Base-by-base conservation (phyloP, 2,113 vertebrate genomes). In the Eurypyga helias region DNA sequence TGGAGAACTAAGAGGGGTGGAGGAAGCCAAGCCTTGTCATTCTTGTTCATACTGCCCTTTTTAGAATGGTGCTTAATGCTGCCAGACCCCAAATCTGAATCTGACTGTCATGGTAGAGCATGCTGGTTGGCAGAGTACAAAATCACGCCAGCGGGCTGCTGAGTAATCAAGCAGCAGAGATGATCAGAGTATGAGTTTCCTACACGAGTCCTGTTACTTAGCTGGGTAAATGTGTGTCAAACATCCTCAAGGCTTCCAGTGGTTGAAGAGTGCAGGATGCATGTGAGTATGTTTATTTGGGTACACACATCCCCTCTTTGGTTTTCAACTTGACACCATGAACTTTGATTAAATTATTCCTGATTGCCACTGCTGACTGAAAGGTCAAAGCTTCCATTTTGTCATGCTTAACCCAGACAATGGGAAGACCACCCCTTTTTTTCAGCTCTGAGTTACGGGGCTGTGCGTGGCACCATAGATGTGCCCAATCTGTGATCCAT, bases 121-220 rank as follows among this genome's bases (percentile, higher is more conserved):
- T 20, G 31, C 16, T 66, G 55, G 31, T 10, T 64, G 36, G 51
- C 61, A 88, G 12, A 55, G 31, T 33, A 67, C 8, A 83, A 55
- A 90, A 83, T 20, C 54, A 33, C 18, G 45, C 49, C 52, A 83
- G 25, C 1, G 3, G 52, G 16, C 38, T 57, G 21, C 54, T 48
- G 49, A 70, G 34, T 24, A 34, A 69, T 20, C 33, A 38, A 13
- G 11, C 13, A 86, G 66, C 1, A 2, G 2, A 3, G 38, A 29
- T 43, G 52, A 54, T 26, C 18, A 17, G 19, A n/a, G 25, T 16
- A 20, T 16, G 25, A 60, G 10, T 83, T 90, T 85, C 52, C 26
- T 71, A 23, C 38, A 26, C 4, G 5, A 36, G 1, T n/a, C 28
- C 18, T 43, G 7, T 45, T 55, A 19, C 0, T 2, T 28, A 84